Percentiles rank a stretch among this genome's conserved stretches.
phyloP scores from a whole-genome alignment of 2,797 vertebrate genomes.

The Esox lucius region DNA sequence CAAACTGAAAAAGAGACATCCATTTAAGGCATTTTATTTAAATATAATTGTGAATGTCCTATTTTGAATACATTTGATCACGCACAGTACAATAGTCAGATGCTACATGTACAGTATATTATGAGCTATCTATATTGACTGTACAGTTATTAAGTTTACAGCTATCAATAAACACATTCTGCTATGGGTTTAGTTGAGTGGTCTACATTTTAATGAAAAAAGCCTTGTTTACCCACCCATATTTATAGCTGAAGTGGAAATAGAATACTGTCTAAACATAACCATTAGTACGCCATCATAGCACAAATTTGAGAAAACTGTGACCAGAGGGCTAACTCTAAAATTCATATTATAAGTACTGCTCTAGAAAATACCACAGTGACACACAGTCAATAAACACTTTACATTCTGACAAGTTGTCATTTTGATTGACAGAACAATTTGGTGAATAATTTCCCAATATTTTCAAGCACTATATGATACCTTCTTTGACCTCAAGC shows the following conservation, averaged over 20 bases:
- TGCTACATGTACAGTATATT: conserved; percentile 28
- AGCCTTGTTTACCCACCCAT: conserved; percentile 39
- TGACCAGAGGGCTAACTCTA: conserved; percentile 4
- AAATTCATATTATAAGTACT: not conserved
- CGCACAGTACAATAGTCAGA: conserved; percentile 6
- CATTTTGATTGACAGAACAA: not conserved
- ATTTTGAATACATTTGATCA: conserved; percentile 27
- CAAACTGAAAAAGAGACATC: conserved; percentile 27
- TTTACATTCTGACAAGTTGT: not conserved
- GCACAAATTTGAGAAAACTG: conserved; percentile 1
- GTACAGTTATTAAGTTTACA: conserved; percentile 24
- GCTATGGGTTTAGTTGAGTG: conserved; percentile 31
- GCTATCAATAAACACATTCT: conserved; percentile 27
- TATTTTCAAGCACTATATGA: not conserved
- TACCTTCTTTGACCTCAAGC: not conserved
- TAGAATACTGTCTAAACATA: conserved; percentile 24
- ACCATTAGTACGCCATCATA: conserved; percentile 24
- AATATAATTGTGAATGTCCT: conserved; percentile 32
- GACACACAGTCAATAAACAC: not conserved
- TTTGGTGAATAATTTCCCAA: not conserved
- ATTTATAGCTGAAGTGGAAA: conserved; percentile 44
- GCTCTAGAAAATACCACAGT: not conserved
- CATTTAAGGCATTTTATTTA: conserved; percentile 15
- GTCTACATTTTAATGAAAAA: conserved; percentile 29
- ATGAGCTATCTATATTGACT: conserved; percentile 17